Evolutionary conservation across 2,113 vertebrate genomes (phyloP).

Genomic region (Gobio gobio): DNA sequence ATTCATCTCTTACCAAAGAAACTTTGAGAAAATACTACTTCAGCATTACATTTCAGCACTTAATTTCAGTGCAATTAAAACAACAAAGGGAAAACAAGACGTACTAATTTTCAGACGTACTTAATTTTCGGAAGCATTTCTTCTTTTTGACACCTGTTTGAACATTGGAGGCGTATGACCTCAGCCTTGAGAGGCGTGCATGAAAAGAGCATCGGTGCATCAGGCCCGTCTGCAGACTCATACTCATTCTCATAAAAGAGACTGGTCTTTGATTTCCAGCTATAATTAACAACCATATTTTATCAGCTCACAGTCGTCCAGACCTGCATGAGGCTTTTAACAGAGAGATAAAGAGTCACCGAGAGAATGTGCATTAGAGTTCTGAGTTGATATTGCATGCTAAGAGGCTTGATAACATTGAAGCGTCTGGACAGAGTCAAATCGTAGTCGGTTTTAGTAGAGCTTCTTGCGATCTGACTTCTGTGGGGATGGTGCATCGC

Average conservation of each 20-base stretch:
- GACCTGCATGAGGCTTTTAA: constrained; percentile 65
- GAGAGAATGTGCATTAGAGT: constrained; percentile 11
- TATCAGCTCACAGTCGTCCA: constrained; percentile 67
- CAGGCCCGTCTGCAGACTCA: background rate
- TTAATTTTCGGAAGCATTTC: background rate
- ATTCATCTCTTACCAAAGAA: background rate
- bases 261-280: constrained; percentile 68
- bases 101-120: background rate
- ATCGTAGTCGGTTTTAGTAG: background rate
- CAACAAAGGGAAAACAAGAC: constrained; percentile 16
- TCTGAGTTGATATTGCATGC: background rate
- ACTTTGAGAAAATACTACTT: background rate
- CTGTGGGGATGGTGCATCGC: background rate
- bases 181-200: background rate
- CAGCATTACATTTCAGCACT: background rate
- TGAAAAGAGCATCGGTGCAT: background rate
- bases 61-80: constrained; percentile 33
- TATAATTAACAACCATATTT: constrained; percentile 72
- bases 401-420: constrained; percentile 9
- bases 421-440: background rate
- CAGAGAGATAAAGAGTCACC: constrained; percentile 13
- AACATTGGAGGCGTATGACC: background rate
- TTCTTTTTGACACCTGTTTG: background rate
- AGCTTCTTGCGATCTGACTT: background rate
- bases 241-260: constrained; percentile 6